These are phyloP conservation scores for Pituophis catenifer DNA, from an alignment of 2,113 vertebrate species.

Conservation along the genomic window DNA sequence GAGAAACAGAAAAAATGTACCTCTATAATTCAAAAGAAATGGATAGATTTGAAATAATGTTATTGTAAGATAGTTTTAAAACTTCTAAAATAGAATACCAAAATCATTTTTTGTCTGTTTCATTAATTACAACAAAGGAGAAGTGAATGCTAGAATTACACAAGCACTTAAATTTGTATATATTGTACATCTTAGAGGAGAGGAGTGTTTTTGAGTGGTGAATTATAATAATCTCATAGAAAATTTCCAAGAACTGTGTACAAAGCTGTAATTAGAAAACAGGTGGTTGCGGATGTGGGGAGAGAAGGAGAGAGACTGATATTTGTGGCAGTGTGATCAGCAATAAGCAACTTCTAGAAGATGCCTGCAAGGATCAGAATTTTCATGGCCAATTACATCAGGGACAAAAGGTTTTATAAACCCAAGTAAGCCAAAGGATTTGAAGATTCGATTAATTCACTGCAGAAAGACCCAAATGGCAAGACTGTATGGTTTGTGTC, in stretches of 20 bases:
- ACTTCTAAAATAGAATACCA: background rate
- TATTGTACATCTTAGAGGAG: background rate
- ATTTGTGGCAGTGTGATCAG: background rate
- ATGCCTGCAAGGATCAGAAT: background rate
- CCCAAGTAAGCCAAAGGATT: background rate
- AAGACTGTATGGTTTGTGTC: background rate
- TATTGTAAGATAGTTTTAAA: background rate
- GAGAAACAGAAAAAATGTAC: background rate
- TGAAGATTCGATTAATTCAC: background rate
- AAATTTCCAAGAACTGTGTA: background rate
- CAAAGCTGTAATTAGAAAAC: background rate
- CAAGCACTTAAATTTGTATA: background rate
- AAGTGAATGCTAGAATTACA: background rate
- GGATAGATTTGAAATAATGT: background rate
- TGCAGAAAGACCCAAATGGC: background rate
- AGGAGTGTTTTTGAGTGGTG: background rate
- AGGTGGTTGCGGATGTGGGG: background rate
- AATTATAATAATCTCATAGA: background rate
- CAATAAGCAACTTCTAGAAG: background rate
- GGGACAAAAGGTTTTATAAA: background rate
- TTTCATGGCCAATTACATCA: background rate
- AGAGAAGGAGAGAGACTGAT: background rate
- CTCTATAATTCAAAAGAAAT: background rate
- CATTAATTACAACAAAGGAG: background rate
- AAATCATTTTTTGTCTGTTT: background rate